Evolutionary conservation across 1,140 invertebrate species (phyloP).

Genomic region (Zelostemma sp.): DNA sequence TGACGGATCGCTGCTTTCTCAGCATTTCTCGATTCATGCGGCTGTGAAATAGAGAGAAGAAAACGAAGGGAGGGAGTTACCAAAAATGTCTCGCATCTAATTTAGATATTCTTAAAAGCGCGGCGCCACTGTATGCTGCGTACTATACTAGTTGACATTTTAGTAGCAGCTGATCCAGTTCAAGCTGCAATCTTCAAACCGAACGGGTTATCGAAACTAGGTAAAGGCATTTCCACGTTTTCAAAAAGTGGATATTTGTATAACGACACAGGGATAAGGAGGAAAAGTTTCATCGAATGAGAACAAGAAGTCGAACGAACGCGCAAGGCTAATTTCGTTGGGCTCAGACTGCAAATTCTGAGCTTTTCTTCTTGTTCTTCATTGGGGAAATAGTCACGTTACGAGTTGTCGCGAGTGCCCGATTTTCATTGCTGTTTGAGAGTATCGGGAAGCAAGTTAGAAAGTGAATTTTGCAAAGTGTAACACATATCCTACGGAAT

Average conservation of each 20-base stretch:
- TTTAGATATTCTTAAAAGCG: constrained; percentile 35
- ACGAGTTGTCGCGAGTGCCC: constrained; percentile 8
- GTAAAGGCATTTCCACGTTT: constrained; percentile 54
- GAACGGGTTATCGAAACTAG: constrained; percentile 70
- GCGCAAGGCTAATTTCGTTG: not conserved
- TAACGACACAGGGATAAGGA: not conserved
- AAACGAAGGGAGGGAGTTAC: constrained; percentile 57
- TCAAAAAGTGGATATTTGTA: constrained; percentile 5
- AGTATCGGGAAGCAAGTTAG: not conserved
- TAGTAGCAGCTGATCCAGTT: constrained; percentile 64
- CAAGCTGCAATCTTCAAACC: constrained; percentile 70
- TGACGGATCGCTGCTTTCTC: constrained; percentile 17
- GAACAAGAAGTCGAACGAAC: not conserved
- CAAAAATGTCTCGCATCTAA: constrained; percentile 64
- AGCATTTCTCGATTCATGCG: constrained; percentile 35
- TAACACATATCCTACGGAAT: not conserved
- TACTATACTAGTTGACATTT: constrained; percentile 68
- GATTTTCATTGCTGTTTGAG: constrained; percentile 2
- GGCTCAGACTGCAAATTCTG: not conserved
- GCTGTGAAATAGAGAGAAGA: constrained; percentile 1
- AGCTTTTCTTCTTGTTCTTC: constrained; percentile 4
- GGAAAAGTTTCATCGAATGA: constrained; percentile 1
- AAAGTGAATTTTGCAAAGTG: constrained; percentile 8
- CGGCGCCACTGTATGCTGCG: constrained; percentile 58
- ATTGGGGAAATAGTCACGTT: constrained; percentile 2